These are phyloP conservation scores for Nymphalis polychloros DNA, from an alignment of 2,888 invertebrate genomes.

Conservation along the genomic window DNA sequence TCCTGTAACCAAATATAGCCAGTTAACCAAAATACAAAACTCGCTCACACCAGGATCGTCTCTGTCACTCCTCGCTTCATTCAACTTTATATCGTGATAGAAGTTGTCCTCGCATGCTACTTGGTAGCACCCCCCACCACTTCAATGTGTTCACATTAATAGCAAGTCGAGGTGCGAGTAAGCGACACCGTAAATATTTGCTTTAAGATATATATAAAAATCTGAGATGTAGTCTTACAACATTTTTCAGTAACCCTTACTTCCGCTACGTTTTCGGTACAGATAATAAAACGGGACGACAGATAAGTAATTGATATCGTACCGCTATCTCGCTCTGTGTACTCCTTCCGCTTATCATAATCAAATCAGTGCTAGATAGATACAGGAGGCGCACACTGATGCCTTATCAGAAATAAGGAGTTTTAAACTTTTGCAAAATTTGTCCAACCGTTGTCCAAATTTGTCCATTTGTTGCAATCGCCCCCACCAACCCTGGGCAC, in stretches of 20 bases:
- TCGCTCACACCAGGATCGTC: not conserved
- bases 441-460: too few relatives aligned
- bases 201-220: constrained; percentile 4
- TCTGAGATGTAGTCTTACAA: constrained; percentile 7
- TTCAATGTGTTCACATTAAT: too few relatives aligned
- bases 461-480: too few relatives aligned
- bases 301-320: constrained; percentile 49
- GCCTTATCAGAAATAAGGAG: not conserved
- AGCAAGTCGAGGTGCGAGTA: not conserved
- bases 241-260: constrained; percentile 34
- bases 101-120: not conserved
- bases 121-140: too few relatives aligned
- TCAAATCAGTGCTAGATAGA: constrained; percentile 55
- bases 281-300: constrained; percentile 61
- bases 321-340: constrained; percentile 52
- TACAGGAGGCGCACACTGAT: constrained; percentile 12
- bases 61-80: not conserved
- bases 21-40: not conserved
- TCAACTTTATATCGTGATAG: not conserved
- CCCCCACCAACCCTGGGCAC: too few relatives aligned
- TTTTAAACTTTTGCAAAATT: constrained; percentile 7
- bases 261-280: constrained; percentile 58
- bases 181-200: constrained; percentile 9
- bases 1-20: constrained; percentile 5
- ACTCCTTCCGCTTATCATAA: constrained; percentile 63